Evolutionary conservation across 2,797 vertebrate species (phyloP).

Genomic region (Dermochelys coriacea): DNA sequence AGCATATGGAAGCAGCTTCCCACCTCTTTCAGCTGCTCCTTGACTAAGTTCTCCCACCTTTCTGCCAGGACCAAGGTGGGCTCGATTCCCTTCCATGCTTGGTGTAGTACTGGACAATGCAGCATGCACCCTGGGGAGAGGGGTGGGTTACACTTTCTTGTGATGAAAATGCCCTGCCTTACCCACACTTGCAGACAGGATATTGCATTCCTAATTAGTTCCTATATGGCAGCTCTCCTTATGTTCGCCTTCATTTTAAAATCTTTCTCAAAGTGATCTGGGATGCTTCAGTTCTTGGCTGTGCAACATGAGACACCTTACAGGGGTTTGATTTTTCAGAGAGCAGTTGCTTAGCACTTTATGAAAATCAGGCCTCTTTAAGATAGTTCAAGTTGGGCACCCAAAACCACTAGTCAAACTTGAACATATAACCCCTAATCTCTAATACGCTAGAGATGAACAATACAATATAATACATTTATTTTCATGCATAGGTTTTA

Average conservation of each 20-base stretch:
- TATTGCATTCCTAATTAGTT: rapidly evolving
- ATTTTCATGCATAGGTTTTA: background rate
- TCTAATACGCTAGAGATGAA: background rate
- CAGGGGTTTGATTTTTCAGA: constrained; percentile 14
- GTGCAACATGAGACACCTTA: background rate
- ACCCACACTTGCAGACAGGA: background rate
- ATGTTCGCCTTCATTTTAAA: background rate
- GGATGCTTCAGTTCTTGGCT: background rate
- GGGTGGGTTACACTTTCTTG: background rate
- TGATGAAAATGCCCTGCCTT: background rate
- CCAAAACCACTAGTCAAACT: rapidly evolving
- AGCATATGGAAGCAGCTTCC: rapidly evolving
- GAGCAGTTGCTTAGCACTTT: background rate
- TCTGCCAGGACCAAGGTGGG: background rate
- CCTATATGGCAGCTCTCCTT: background rate
- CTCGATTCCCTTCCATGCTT: background rate
- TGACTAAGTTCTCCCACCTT: background rate
- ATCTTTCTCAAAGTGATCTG: background rate
- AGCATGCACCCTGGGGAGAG: rapidly evolving
- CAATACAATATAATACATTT: background rate
- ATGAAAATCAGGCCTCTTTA: background rate
- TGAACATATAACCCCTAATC: background rate
- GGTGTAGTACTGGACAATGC: rapidly evolving
- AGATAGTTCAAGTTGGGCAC: background rate
- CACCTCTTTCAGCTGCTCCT: background rate